Evolutionary conservation across 2,113 vertebrate species (phyloP), one percentile per base, ranked within the genome.

Genomic region (Lepisosteus osseus): DNA sequence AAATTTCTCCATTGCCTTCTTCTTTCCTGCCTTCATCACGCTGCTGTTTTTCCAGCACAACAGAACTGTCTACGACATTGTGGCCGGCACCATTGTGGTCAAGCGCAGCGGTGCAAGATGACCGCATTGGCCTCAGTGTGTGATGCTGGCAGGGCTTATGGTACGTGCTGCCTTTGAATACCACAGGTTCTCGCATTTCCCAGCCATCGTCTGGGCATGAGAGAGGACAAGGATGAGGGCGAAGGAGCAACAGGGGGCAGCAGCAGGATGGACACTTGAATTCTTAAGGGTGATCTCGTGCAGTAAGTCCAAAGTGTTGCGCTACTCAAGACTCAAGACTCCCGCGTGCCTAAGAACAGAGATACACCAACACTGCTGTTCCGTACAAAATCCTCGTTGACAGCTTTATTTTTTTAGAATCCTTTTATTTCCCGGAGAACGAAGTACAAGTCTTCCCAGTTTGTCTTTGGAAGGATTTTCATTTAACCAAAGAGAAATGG

Each of bases 1-100:
- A 93, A 98, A 99, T 89, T 95, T 99, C 88, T 98, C 96, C 81
- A 98, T 99, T 73, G 95, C 96, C 54, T 97, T 96, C 57, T 96
- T 98, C 83, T 97, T 98, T 72, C 97, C 96, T 55, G 93, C 96
- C 1, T 98, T 99, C 86, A 96, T 98, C 86, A 98, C 96, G 0
- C 85, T 98, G 71, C 93, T 99, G 77, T 97, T 98, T 87, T 97
- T 98, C 84, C 95, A 98, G 82, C 96, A 98, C 80, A 98, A 98
- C 88, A 91, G 96, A 91, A 97, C 96, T 82, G 95, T 96, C 54
- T 98, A 99, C 40, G 97, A 99, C 79, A 95, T 98, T 62, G 95
- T 96, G 79, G 96, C 97, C 7, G 95, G 96, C 76, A 99, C 97
- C 79, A 97, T 98, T 69, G 96, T 98, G 72, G 96, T 99, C 77